Percentiles rank a stretch among this genome's conserved stretches.
phyloP scores from a whole-genome alignment of 2,888 invertebrate species.

The Drosophila anomelani region DNA sequence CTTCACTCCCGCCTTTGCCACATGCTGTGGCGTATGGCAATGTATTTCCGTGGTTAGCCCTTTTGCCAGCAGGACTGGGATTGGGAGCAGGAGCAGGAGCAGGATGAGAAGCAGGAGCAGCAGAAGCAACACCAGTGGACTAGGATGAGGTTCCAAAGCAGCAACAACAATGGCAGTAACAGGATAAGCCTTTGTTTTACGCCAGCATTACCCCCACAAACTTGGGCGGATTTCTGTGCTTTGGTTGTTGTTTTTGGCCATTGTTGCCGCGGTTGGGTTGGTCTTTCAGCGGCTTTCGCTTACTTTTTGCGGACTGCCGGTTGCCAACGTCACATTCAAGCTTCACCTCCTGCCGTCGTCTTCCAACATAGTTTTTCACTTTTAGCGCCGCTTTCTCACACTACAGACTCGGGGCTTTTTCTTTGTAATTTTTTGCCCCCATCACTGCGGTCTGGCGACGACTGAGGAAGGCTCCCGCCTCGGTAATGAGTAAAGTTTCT shows the following conservation, averaged over 20 bases:
- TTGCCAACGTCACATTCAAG: slow-evolving; percentile 4
- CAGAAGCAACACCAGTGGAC: neutral
- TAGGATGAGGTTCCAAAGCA: slow-evolving; percentile 5
- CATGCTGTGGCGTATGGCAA: slow-evolving; percentile 77
- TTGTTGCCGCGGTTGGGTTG: slow-evolving; percentile 41
- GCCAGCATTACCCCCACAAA: slow-evolving; percentile 80
- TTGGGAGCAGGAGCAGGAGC: slow-evolving; percentile 5
- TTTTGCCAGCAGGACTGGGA: slow-evolving; percentile 43
- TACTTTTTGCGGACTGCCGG: slow-evolving; percentile 47
- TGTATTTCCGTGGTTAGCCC: slow-evolving; percentile 72
- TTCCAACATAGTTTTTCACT: slow-evolving; percentile 78
- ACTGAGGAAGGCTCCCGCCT: slow-evolving; percentile 66
- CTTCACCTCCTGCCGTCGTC: slow-evolving; percentile 36
- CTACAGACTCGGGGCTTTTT: slow-evolving; percentile 15
- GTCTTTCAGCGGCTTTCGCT: slow-evolving; percentile 73
- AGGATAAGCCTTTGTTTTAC: slow-evolving; percentile 80
- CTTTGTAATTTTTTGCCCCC: slow-evolving; percentile 32
- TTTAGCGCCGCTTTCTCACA: slow-evolving; percentile 57
- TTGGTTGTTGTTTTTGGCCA: slow-evolving; percentile 27
- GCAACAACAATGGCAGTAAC: slow-evolving; percentile 58
- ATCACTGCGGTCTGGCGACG: slow-evolving; percentile 67
- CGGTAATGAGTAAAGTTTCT: slow-evolving; percentile 80
- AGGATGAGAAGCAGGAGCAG: slow-evolving; percentile 1
- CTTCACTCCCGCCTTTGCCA: slow-evolving; percentile 44
- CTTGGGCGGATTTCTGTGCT: slow-evolving; percentile 73